phyloP scores from a whole-genome alignment of 2,113 vertebrate species.

The Eclectus roratus region DNA sequence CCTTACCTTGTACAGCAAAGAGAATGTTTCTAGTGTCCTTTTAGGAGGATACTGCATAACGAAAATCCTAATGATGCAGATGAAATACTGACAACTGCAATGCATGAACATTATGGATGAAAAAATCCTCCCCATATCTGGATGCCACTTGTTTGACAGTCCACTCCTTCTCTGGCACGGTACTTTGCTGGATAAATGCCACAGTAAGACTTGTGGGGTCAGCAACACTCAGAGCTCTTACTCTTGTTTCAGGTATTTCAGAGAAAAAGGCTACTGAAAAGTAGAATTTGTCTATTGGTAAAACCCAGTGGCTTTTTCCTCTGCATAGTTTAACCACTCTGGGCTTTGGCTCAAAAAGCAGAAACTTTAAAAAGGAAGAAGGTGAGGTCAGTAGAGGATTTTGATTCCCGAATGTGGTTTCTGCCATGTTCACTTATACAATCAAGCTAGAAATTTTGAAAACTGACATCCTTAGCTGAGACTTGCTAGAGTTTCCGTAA shows the following conservation, averaged over 20 bases:
- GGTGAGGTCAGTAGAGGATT: background rate
- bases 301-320: background rate
- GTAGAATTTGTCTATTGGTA: rapidly evolving
- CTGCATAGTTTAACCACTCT: background rate
- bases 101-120: rapidly evolving
- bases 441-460: background rate
- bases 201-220: background rate
- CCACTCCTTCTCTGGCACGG: background rate
- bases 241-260: background rate
- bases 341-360: background rate
- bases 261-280: background rate
- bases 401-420: background rate
- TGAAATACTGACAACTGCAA: background rate
- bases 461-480: background rate
- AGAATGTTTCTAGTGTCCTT: background rate
- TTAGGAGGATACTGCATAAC: background rate
- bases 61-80: background rate
- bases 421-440: background rate
- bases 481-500: background rate
- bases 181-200: background rate
- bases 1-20: background rate
- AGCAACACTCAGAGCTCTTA: background rate
- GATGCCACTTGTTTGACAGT: background rate
- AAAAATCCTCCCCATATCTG: background rate
- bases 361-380: background rate